Percentiles rank a stretch among this genome's conserved stretches.
These are phyloP conservation scores for Chaetogeoica ovagalla DNA, from an alignment of 2,888 invertebrate species.

Conservation along the genomic window DNA sequence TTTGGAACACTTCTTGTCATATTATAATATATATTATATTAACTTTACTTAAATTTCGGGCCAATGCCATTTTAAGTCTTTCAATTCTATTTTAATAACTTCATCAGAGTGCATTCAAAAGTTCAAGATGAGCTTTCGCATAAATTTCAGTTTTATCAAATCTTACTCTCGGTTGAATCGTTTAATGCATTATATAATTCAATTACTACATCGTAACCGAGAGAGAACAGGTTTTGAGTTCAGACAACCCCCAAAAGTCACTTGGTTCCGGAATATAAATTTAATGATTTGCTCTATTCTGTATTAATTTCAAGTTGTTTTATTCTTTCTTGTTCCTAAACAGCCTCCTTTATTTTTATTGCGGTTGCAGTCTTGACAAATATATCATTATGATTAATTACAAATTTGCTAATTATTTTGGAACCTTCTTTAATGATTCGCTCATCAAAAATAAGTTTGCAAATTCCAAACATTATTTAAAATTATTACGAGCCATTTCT, in stretches of 20 bases:
- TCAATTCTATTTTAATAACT: slow-evolving; percentile 11
- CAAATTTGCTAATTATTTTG: not conserved
- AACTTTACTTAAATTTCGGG: not conserved
- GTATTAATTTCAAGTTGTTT: not conserved
- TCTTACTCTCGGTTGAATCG: not conserved
- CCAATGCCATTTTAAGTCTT: not conserved
- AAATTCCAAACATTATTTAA: slow-evolving; percentile 4
- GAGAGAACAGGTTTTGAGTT: slow-evolving; percentile 10
- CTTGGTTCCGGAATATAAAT: slow-evolving; percentile 8
- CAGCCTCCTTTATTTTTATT: not conserved
- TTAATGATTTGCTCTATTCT: not conserved
- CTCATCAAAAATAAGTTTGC: not conserved
- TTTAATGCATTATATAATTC: not conserved
- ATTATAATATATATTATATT: not conserved
- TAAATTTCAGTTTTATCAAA: slow-evolving; percentile 4
- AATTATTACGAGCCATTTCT: slow-evolving; percentile 24
- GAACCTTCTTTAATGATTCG: not conserved
- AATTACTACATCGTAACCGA: slow-evolving; percentile 12
- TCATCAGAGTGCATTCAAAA: slow-evolving; percentile 1
- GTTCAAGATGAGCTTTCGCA: not conserved
- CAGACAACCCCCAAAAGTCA: slow-evolving; percentile 6
- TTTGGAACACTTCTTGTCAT: too few relatives aligned
- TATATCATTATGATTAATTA: not conserved
- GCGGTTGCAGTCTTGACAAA: too few relatives aligned
- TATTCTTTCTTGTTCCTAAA: slow-evolving; percentile 3